Evolutionary conservation across 92 coral and sea anemone genomes (phyloP), one percentile per base, ranked within the genome.

Genomic region (Diadumene lineata): DNA sequence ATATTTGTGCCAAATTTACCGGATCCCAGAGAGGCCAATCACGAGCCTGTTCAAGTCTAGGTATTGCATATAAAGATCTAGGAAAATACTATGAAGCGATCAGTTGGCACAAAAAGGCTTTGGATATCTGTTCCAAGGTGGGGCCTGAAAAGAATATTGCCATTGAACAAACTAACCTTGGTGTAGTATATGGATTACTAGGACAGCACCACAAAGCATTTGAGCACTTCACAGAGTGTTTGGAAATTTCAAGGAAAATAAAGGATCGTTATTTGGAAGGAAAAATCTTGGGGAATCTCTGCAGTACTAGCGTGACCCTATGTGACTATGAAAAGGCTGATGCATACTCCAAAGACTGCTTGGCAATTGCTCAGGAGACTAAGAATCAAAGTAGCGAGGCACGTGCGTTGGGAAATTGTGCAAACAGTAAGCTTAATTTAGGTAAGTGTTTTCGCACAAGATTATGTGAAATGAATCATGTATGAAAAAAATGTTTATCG

Each of bases 271-370:
- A 58, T 16, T 25, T 10, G 22, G 64, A 22, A 22, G 2, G 29
- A 9, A 58, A 9, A 22, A 9, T 1, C 31, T 22, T 58, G 31
- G 23, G 7, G 31, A 9, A 22, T 22, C 31, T 58, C 26, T 30
- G 31, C 21, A 31, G 31, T 0, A 9, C 31, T 24, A 18, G 72
- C 34, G 15, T 48, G 30, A 21, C 8, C 23, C 56, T 72, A 22
- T 26, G 69, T 2, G 31, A 80, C 7, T 23, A 48, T 15, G 34
- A 56, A 10, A 34, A 64, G 4, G 80, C 80, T 23, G 33, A 33
- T 27, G 43, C 31, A 17, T 65, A 57, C 58, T 55, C 38, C n/a
- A 51, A 43, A 8, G 66, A 31, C 19, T 25, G 51, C 19, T 13
- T 73, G 2, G 62, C 34, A 8, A 27, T 64, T 17, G 74, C 75